These are phyloP conservation scores for Hippopotamus amphibius DNA, from an alignment of 2,113 vertebrate species.

Conservation along the genomic window DNA sequence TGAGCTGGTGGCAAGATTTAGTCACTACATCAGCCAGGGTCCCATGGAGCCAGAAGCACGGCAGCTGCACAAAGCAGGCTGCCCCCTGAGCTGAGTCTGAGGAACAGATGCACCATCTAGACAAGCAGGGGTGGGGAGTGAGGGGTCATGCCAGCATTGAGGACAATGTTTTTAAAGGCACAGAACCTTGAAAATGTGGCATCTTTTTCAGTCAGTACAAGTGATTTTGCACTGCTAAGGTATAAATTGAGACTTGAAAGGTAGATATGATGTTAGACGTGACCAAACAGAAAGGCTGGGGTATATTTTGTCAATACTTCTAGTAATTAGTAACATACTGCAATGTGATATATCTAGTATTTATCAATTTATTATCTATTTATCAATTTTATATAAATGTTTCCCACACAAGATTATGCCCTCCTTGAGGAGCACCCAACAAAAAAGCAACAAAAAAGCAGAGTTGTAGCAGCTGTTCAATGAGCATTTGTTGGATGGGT, in stretches of 20 bases:
- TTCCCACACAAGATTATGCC: background rate
- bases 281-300: background rate
- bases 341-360: background rate
- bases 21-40: background rate
- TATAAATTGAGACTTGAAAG: background rate
- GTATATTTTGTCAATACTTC: background rate
- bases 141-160: background rate
- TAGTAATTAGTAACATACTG: background rate
- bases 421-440: background rate
- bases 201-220: background rate
- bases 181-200: background rate
- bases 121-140: background rate
- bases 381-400: no score
- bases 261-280: background rate
- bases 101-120: background rate
- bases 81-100: background rate
- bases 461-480: background rate
- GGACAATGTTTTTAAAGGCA: background rate
- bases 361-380: no score
- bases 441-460: background rate
- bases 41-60: accelerated
- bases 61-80: accelerated
- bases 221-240: background rate
- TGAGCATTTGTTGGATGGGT: background rate
- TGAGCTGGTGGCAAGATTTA: no score